Conservation (phyloP, 2,888 invertebrate genomes). For the Amphipyra tragopoginis region DNA sequence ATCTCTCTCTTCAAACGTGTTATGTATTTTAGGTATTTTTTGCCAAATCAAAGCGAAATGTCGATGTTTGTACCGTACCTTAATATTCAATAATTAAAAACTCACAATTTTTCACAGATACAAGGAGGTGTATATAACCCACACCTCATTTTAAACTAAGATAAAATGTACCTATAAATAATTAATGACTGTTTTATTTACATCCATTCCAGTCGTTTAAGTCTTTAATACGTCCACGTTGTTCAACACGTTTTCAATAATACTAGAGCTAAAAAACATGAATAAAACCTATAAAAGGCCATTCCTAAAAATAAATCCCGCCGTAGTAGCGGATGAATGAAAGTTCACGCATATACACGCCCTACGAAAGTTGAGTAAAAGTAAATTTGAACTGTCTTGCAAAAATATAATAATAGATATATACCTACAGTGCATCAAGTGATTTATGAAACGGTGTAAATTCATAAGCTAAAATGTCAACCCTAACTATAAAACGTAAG, state of each 20-base stretch:
- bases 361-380: constrained; percentile 18
- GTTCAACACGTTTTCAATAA: background rate
- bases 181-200: background rate
- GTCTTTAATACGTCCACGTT: background rate
- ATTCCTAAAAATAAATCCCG: constrained; percentile 7
- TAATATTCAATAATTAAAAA: no score
- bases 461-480: constrained; percentile 6
- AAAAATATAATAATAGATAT: constrained; percentile 12
- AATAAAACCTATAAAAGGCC: constrained; percentile 4
- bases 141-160: no score
- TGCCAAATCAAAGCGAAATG: no score
- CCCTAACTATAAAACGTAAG: constrained; percentile 31
- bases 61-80: no score
- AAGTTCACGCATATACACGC: constrained; percentile 26
- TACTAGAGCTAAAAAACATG: constrained; percentile 3
- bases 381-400: constrained; percentile 37
- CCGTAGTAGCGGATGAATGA: constrained; percentile 42
- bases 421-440: constrained; percentile 16
- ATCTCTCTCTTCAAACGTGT: no score
- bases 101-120: no score
- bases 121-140: no score
- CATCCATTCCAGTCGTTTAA: background rate
- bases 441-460: constrained; percentile 40
- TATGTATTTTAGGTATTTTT: no score
- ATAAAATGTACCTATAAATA: background rate